A percentile compares a stretch with the other conserved stretches of the same genome.
Conservation (phyloP, 2,797 vertebrate genomes). For the Borostomias antarcticus region DNA sequence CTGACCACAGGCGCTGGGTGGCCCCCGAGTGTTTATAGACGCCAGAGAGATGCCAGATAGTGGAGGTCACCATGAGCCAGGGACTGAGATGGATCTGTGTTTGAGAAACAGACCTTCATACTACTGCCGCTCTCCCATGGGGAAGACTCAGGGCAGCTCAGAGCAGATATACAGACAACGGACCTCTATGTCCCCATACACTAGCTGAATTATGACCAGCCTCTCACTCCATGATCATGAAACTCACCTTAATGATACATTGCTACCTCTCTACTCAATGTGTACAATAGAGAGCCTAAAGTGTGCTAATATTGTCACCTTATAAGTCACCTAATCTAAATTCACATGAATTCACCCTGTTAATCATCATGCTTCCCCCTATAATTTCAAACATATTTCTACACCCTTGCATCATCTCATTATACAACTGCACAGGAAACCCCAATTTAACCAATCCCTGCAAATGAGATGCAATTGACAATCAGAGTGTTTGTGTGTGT, state of each 20-base stretch:
- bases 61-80: conserved; percentile 61
- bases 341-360: neutral
- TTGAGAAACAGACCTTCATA: conserved; percentile 61
- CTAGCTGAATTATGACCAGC: neutral
- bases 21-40: conserved; percentile 67
- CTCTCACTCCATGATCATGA: neutral
- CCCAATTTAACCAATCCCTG: neutral
- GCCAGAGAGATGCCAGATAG: conserved; percentile 62
- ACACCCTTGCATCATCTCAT: neutral
- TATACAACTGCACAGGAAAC: neutral
- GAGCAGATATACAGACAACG: neutral
- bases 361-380: neutral
- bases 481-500: neutral
- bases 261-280: neutral
- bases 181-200: neutral
- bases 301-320: neutral
- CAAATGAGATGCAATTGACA: neutral
- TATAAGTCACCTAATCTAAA: neutral
- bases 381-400: neutral
- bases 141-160: no score
- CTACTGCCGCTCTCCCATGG: conserved; percentile 35
- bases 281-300: neutral
- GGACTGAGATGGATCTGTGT: conserved; percentile 68
- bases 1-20: conserved; percentile 70
- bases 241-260: neutral